Conservation (phyloP, 53 echinoderm and acorn worm species). For the Astropecten irregularis region DNA sequence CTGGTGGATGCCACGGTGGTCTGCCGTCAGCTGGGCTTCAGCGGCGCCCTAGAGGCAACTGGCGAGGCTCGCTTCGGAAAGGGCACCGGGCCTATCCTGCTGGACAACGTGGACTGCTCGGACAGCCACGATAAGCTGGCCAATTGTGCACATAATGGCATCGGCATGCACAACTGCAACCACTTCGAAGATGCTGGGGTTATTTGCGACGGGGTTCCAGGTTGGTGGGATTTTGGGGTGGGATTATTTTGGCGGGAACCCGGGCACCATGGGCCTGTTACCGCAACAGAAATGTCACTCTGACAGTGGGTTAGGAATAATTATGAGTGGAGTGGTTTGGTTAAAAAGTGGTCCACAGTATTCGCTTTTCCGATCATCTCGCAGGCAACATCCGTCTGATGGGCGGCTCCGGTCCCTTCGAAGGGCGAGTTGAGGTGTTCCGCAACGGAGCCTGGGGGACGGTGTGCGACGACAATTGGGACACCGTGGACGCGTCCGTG, state of each 20-base stretch:
- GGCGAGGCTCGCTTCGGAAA: conserved; percentile 19
- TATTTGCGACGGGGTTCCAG: conserved; percentile 10
- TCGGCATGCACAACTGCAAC: conserved; percentile 34
- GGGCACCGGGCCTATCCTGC: conserved; percentile 21
- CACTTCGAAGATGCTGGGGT: conserved; percentile 48
- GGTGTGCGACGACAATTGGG: conserved; percentile 61
- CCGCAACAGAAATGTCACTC: not conserved
- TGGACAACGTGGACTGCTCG: conserved; percentile 24
- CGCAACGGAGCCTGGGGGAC: conserved; percentile 52
- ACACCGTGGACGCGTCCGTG: conserved; percentile 28
- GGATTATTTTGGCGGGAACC: not conserved
- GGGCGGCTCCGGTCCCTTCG: conserved; percentile 23
- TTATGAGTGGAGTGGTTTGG: too few species aligned
- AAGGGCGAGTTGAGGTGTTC: conserved; percentile 47
- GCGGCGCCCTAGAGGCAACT: conserved; percentile 5
- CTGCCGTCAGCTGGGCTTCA: conserved; percentile 52
- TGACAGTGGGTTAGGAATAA: not conserved
- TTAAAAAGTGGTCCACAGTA: too few species aligned
- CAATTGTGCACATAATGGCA: conserved; percentile 15
- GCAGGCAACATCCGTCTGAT: conserved; percentile 44
- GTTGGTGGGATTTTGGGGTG: not conserved
- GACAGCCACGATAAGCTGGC: not conserved
- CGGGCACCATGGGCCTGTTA: not conserved
- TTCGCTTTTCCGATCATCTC: not conserved
- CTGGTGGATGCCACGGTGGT: conserved; percentile 13